Evolutionary conservation across 2,113 vertebrate genomes (phyloP).

Genomic region (Neofelis nebulosa): DNA sequence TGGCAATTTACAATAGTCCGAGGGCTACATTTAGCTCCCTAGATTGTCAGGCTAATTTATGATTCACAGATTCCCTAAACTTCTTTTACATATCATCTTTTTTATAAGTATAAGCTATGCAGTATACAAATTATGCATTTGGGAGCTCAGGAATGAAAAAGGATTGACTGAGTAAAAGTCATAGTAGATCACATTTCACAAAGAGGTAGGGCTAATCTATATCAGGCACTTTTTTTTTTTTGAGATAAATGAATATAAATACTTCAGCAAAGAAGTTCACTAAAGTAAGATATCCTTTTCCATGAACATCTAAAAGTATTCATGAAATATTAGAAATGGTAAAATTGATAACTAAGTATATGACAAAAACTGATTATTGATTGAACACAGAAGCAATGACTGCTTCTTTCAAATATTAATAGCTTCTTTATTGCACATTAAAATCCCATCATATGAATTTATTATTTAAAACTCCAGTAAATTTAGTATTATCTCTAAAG

Average conservation of each 20-base stretch:
- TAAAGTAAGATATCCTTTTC: background rate
- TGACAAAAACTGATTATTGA: constrained; percentile 41
- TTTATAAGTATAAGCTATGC: background rate
- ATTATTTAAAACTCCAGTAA: constrained; percentile 72
- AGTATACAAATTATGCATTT: background rate
- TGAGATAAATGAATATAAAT: background rate
- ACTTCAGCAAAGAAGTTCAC: background rate
- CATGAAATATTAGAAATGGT: background rate
- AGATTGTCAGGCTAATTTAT: background rate
- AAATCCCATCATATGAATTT: constrained; percentile 68
- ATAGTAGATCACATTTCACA: background rate
- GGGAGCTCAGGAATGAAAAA: background rate
- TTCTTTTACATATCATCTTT: background rate
- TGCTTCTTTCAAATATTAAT: constrained; percentile 67
- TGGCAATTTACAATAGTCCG: background rate
- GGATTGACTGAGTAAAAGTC: background rate
- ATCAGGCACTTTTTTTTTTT: background rate
- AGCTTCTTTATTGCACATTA: constrained; percentile 69
- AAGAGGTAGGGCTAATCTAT: background rate
- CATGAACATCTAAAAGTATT: background rate
- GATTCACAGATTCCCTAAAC: background rate
- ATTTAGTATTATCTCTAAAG: constrained; percentile 69
- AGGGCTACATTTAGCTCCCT: background rate
- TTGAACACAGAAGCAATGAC: constrained; percentile 43
- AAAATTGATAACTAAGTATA: constrained; percentile 35